A percentile compares a stretch with the other conserved stretches of the same genome.
These are phyloP conservation scores for Eupithecia centaureata DNA, from an alignment of 2,888 invertebrate genomes.

Conservation along the genomic window DNA sequence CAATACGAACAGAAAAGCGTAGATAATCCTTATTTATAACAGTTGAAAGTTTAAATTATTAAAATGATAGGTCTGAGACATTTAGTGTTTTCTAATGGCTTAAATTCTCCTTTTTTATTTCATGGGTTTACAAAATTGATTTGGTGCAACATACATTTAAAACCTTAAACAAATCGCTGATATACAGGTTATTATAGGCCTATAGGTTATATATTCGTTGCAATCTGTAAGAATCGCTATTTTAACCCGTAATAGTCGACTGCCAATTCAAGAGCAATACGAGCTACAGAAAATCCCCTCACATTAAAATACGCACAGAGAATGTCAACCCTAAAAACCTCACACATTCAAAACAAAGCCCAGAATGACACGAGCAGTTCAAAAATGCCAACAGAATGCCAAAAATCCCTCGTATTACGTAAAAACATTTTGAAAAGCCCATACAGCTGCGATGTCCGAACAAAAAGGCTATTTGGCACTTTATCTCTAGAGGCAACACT, in stretches of 20 bases:
- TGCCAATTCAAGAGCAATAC: background rate
- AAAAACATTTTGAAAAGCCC: slow-evolving; percentile 18
- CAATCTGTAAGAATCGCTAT: background rate
- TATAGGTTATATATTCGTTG: background rate
- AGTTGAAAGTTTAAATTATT: background rate
- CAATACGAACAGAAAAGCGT: background rate
- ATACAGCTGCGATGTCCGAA: slow-evolving; percentile 29
- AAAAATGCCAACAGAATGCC: background rate
- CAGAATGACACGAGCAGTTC: background rate
- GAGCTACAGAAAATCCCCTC: background rate
- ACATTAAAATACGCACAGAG: background rate
- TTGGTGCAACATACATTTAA: background rate
- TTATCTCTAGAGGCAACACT: slow-evolving; percentile 58
- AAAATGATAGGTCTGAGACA: background rate
- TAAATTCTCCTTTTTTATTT: background rate
- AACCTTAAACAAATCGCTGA: background rate
- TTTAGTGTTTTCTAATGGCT: background rate
- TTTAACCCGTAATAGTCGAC: background rate
- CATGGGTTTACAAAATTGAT: background rate
- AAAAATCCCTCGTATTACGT: slow-evolving; percentile 14
- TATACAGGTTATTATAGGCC: background rate
- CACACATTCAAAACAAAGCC: background rate
- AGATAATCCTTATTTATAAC: background rate
- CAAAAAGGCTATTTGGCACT: slow-evolving; percentile 54
- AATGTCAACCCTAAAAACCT: background rate